Evolutionary conservation across 2,113 vertebrate species (phyloP).

Genomic region (Naja naja): DNA sequence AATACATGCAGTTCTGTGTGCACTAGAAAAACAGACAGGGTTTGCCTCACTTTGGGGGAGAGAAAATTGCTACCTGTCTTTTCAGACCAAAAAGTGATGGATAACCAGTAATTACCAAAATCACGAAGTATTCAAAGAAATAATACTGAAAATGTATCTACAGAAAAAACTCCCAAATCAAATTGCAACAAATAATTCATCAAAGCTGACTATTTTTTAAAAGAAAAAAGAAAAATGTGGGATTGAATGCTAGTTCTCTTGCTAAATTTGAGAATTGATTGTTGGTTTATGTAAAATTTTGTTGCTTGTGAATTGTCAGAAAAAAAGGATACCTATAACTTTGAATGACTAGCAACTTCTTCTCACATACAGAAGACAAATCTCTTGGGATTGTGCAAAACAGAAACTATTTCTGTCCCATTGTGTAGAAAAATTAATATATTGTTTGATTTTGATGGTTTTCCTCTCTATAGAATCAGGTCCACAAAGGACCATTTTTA

Average conservation of each 20-base stretch:
- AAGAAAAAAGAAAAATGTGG: background rate
- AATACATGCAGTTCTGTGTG: background rate
- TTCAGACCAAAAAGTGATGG: background rate
- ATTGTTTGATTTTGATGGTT: slow-evolving; percentile 43
- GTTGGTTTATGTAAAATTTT: slow-evolving; percentile 39
- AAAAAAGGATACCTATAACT: slow-evolving; percentile 32
- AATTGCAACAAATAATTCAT: background rate
- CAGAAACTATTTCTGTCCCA: background rate
- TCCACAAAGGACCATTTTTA: slow-evolving; percentile 50
- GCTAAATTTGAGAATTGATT: slow-evolving; percentile 22
- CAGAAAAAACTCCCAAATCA: background rate
- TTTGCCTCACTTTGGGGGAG: background rate
- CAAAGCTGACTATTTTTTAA: background rate
- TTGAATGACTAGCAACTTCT: background rate
- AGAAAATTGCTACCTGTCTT: background rate
- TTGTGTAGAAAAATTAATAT: slow-evolving; percentile 26
- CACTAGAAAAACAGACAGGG: background rate
- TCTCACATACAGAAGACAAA: slow-evolving; percentile 28
- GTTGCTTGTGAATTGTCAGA: slow-evolving; percentile 17
- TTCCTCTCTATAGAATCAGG: slow-evolving; percentile 38
- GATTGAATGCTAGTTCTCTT: slow-evolving; percentile 39
- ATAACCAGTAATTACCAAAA: slow-evolving; percentile 38
- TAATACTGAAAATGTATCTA: slow-evolving; percentile 16
- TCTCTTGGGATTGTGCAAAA: slow-evolving; percentile 30
- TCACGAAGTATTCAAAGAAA: slow-evolving; percentile 47